A percentile compares a stretch with the other conserved stretches of the same genome.
Evolutionary conservation across 1,140 invertebrate species (phyloP).

Genomic region (Zaprionus lachaisei): DNA sequence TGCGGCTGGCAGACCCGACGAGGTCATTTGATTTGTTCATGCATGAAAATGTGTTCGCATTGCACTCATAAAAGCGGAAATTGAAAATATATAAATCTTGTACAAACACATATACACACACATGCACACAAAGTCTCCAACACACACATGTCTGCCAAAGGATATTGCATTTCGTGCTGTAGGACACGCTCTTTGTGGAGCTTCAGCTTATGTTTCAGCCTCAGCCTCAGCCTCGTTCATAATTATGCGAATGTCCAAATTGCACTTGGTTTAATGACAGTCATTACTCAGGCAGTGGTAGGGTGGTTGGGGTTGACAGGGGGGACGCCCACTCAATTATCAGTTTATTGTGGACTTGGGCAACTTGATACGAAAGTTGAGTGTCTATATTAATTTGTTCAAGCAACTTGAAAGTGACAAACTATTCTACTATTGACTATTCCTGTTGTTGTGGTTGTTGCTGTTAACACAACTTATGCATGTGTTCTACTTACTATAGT

Average conservation of each 20-base stretch:
- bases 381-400: too few relatives aligned
- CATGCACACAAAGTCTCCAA: neutral
- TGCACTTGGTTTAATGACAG: conserved; percentile 13
- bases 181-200: neutral
- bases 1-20: conserved; percentile 12
- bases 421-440: too few relatives aligned
- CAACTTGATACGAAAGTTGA: too few relatives aligned
- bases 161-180: conserved; percentile 59
- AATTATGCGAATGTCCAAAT: conserved; percentile 25
- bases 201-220: neutral
- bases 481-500: neutral
- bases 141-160: conserved; percentile 13
- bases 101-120: conserved; percentile 26
- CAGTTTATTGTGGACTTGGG: too few relatives aligned
- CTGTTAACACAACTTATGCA: too few relatives aligned
- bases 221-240: conserved; percentile 10
- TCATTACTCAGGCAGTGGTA: neutral
- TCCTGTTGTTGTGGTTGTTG: too few relatives aligned
- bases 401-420: too few relatives aligned
- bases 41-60: conserved; percentile 73
- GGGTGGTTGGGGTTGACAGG: too few relatives aligned
- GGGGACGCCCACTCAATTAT: too few relatives aligned
- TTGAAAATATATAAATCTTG: conserved; percentile 77
- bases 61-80: conserved; percentile 73
- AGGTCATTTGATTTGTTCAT: conserved; percentile 70